Percentiles rank a stretch among this genome's conserved stretches.
Evolutionary conservation across 1,140 invertebrate species (phyloP).

Genomic region (Drosophila ficusphila): DNA sequence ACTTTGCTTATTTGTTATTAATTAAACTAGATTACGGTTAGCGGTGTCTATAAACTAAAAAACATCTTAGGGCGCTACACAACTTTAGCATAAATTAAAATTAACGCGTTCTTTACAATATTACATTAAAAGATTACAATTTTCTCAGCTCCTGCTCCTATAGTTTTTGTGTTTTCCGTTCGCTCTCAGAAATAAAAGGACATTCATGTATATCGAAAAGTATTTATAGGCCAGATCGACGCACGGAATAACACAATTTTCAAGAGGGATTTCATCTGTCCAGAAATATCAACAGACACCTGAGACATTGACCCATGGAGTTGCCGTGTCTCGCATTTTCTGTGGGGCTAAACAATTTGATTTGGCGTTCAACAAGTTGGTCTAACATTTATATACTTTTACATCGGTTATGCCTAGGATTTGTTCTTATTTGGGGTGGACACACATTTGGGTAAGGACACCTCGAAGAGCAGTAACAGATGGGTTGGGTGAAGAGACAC

Average conservation of each 20-base stretch:
- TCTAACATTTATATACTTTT: constrained; percentile 62
- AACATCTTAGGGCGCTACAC: constrained; percentile 67
- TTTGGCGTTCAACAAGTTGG: constrained; percentile 77
- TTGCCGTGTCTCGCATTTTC: constrained; percentile 23
- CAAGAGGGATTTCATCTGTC: too few relatives aligned
- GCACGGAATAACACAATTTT: too few relatives aligned
- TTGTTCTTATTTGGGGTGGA: constrained; percentile 58
- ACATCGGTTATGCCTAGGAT: constrained; percentile 64
- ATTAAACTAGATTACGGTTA: constrained; percentile 79
- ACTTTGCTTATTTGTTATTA: constrained; percentile 56
- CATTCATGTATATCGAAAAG: too few relatives aligned
- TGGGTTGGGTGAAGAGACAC: constrained; percentile 23
- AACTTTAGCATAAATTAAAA: constrained; percentile 63
- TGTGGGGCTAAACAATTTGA: constrained; percentile 55
- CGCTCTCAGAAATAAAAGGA: constrained; percentile 48
- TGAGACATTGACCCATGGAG: too few relatives aligned
- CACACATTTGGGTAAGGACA: constrained; percentile 14
- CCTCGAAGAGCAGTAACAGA: constrained; percentile 39
- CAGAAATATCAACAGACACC: too few relatives aligned
- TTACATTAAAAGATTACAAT: constrained; percentile 47
- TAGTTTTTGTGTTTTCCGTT: constrained; percentile 18
- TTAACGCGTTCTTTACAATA: constrained; percentile 60
- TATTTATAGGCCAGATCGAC: too few relatives aligned
- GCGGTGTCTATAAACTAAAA: constrained; percentile 77
- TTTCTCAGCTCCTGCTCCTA: constrained; percentile 14